Evolutionary conservation across 2,113 vertebrate genomes (phyloP), one percentile per base, ranked within the genome.

Genomic region (Aspiorhynchus laticeps): DNA sequence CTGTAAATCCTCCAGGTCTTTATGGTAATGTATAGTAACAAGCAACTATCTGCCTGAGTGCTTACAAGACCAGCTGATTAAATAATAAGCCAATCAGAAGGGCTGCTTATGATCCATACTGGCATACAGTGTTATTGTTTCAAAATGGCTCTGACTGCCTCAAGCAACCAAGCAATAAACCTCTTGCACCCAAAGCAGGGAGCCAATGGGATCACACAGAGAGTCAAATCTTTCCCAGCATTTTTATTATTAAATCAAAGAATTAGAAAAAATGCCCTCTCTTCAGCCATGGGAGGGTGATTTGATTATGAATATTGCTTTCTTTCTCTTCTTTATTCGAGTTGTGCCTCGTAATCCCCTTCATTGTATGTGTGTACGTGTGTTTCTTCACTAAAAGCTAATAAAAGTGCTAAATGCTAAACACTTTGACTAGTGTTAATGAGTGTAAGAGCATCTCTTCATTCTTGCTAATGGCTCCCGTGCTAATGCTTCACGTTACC

Each of bases 291-390:
- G 17, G 10, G 41, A 48, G 43, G 38, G 33, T 56, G 43, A 84
- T 84, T 56, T 41, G 83, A 74, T 84, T 84, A 84, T 26, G 48
- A 59, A 53, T 74, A 84, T 84, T 84, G 46, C 69, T 74, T 53
- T 38, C 36, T 41, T 74, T 56, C 26, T 33, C 46, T 19, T 71
- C 26, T 71, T 28, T 46, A 65, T 82, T 26, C 24, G 8, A 65
- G 38, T 21, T 46, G 38, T 28, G 12, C 61, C 59, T 82, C 4
- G 5, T 71, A 33, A 71, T 36, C 33, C 11, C 46, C 43, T n/a
- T 74, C 19, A n/a, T 2, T 24, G 65, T 1, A n/a, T 17, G 48
- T 28, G 46, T 71, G 46, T 36, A 36, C 31, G 46, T 53, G 31
- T 38, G 51, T n/a, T 83, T 48, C 81, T 38, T 56, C 69, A 38